A percentile compares a stretch with the other conserved stretches of the same genome.
These are phyloP conservation scores for Rhabdophis nuchalis DNA, from an alignment of 2,797 vertebrate species.

Conservation along the genomic window DNA sequence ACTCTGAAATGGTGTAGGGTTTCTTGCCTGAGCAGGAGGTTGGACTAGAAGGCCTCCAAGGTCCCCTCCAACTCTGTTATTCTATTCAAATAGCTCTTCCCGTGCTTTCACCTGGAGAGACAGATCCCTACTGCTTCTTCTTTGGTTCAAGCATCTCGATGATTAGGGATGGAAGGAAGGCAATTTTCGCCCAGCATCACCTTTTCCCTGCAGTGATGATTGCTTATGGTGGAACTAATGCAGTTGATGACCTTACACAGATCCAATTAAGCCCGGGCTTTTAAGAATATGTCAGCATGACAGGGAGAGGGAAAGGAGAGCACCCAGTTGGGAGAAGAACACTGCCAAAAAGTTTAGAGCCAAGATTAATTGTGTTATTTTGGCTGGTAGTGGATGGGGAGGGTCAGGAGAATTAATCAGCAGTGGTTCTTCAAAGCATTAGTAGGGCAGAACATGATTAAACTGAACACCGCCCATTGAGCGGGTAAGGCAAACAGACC, in stretches of 20 bases:
- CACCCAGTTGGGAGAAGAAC: neutral
- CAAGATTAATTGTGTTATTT: conserved; percentile 30
- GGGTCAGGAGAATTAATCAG: conserved; percentile 23
- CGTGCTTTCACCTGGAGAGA: conserved; percentile 3
- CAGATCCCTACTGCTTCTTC: neutral
- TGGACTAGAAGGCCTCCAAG: too few relatives aligned
- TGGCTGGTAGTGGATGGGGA: neutral
- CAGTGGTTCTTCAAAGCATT: conserved; percentile 10
- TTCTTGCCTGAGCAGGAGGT: too few relatives aligned
- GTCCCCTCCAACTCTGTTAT: too few relatives aligned
- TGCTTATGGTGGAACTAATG: conserved; percentile 59
- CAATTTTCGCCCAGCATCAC: conserved; percentile 46
- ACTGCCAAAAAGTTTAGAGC: conserved; percentile 3
- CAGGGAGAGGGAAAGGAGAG: conserved; percentile 5
- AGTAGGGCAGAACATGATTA: neutral
- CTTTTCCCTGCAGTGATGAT: conserved; percentile 52
- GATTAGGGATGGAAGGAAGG: conserved; percentile 43
- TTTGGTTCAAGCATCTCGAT: conserved; percentile 46
- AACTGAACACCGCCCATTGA: neutral
- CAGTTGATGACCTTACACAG: conserved; percentile 57
- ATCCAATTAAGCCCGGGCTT: conserved; percentile 63
- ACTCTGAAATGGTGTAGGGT: too few relatives aligned
- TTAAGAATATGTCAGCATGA: conserved; percentile 39
- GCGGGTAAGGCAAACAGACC: neutral
- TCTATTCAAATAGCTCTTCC: neutral